These are phyloP conservation scores for Drosophila anomelani DNA, from an alignment of 2,888 invertebrate genomes.

Conservation along the genomic window DNA sequence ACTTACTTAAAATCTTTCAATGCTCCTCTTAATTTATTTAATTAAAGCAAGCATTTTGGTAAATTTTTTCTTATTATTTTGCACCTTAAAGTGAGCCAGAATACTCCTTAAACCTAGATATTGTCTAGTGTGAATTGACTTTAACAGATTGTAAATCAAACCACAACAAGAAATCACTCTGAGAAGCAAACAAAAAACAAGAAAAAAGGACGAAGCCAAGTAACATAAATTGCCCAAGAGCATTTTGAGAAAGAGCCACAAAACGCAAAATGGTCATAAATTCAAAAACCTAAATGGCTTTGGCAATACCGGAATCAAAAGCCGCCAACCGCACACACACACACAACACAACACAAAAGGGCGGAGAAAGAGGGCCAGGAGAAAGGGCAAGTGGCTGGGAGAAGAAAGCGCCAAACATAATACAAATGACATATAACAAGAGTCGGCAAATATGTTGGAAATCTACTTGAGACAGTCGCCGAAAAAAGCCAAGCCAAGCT, in stretches of 20 bases:
- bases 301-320: conserved; percentile 35
- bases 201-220: conserved; percentile 58
- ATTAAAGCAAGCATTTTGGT: not conserved
- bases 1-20: not conserved
- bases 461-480: conserved; percentile 73
- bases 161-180: conserved; percentile 12
- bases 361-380: not conserved
- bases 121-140: conserved; percentile 1
- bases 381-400: not conserved
- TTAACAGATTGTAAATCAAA: conserved; percentile 32
- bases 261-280: conserved; percentile 77
- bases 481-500: conserved; percentile 44
- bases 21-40: not conserved
- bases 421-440: conserved; percentile 75
- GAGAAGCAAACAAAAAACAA: conserved; percentile 48
- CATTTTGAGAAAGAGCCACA: conserved; percentile 57
- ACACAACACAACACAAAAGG: conserved; percentile 10
- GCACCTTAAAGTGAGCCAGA: too few relatives aligned
- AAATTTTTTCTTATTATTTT: too few relatives aligned
- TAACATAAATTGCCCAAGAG: conserved; percentile 59
- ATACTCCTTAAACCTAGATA: not conserved
- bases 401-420: conserved; percentile 45
- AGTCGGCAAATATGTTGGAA: conserved; percentile 73
- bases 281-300: conserved; percentile 75
- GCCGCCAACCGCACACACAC: conserved; percentile 32